Evolutionary conservation across 2,113 vertebrate species (phyloP).

Genomic region (Forbesichthys papilliferus): DNA sequence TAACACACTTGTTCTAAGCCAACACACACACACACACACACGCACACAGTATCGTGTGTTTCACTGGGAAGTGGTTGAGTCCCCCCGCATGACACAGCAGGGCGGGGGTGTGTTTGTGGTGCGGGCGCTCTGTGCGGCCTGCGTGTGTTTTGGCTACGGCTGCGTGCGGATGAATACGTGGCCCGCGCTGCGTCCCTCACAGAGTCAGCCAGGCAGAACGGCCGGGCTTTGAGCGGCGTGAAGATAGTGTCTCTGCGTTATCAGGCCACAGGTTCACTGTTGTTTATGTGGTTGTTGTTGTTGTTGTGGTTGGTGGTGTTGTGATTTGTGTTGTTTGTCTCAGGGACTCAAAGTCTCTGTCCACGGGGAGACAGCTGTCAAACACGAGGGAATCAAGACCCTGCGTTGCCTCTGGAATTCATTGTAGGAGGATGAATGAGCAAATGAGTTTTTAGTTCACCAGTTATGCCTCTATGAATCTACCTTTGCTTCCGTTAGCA

Average conservation of each 20-base stretch:
- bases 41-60: constrained; percentile 24
- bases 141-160: constrained; percentile 74
- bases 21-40: background rate
- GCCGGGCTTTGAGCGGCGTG: constrained; percentile 62
- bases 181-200: constrained; percentile 43
- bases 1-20: no score
- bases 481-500: no score
- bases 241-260: constrained; percentile 47
- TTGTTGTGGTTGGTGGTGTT: constrained; percentile 19
- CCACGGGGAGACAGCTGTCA: no score
- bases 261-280: constrained; percentile 36
- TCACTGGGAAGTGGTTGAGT: constrained; percentile 18
- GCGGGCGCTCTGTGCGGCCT: constrained; percentile 67
- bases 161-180: constrained; percentile 65
- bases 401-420: no score
- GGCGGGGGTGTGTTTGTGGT: constrained; percentile 34
- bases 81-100: constrained; percentile 31
- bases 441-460: no score
- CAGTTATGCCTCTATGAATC: no score
- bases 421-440: no score
- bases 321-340: background rate
- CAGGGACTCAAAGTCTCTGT: no score
- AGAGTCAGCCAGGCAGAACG: constrained; percentile 51
- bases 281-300: constrained; percentile 50
- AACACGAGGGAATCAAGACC: no score